A percentile compares a stretch with the other conserved stretches of the same genome.
phyloP scores from a whole-genome alignment of 2,113 vertebrate genomes.

The Phyllopteryx taeniolatus region DNA sequence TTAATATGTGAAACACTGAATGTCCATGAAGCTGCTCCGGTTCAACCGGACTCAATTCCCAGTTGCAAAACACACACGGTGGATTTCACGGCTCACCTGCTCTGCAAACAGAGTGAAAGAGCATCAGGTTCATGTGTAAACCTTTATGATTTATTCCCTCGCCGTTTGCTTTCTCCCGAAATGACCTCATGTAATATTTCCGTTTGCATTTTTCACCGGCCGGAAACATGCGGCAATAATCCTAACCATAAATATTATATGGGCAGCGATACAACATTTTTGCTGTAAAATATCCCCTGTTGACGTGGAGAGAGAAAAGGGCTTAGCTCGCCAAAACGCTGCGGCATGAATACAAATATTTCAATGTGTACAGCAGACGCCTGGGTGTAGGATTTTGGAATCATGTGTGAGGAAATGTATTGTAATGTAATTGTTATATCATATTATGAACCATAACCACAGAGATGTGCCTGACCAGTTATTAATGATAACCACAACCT shows the following conservation, averaged over 20 bases:
- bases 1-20: not conserved
- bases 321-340: conserved; percentile 3
- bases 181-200: conserved; percentile 57
- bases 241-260: conserved; percentile 53
- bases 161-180: conserved; percentile 44
- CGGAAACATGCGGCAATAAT: conserved; percentile 47
- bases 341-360: not conserved
- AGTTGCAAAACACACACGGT: not conserved
- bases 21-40: not conserved
- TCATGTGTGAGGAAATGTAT: not conserved
- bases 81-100: conserved; percentile 19
- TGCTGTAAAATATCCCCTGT: conserved; percentile 13
- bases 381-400: not conserved
- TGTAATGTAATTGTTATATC: not conserved
- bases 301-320: conserved; percentile 20
- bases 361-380: not conserved
- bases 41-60: not conserved
- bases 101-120: conserved; percentile 30
- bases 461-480: not conserved
- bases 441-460: not conserved
- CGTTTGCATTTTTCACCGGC: conserved; percentile 56
- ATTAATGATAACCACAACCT: not conserved
- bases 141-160: conserved; percentile 45
- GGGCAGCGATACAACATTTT: conserved; percentile 14
- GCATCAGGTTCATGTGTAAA: conserved; percentile 23